Evolutionary conservation across 2,888 invertebrate species (phyloP), one percentile per base, ranked within the genome.

Genomic region (Chalcosyrphus nemorum): DNA sequence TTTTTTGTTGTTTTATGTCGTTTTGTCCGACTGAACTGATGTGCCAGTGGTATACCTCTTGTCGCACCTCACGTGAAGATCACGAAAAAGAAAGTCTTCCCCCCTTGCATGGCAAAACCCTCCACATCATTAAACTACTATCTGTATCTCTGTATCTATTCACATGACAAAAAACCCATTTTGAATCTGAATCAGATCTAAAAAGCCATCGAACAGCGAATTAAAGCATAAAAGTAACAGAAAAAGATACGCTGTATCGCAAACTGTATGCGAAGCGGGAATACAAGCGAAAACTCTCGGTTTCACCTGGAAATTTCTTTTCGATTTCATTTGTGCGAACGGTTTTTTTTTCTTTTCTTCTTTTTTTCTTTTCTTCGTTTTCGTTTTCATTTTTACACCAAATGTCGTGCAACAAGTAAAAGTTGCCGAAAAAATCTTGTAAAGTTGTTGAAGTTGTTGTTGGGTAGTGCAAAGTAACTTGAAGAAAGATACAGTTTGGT

Each of bases 291-390:
- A 78, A 80, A 84, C 84, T 84, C 74, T 84, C 84, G 80, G 63
- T 84, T 84, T 84, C 84, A 84, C 84, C 80, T 84, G 84, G 80
- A 80, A 84, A 80, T 84, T 84, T 84, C 82, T 78, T 84, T 84
- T 82, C 82, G 78, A 82, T 78, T 82, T 82, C 63, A 63, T 78
- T 78, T 75, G 74, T 45, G 43, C 19, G 43, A 19, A 0, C 32
- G 15, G 32, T 13, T 17, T 5, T 45, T 52, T n/a, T n/a, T n/a
- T n/a, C n/a, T n/a, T n/a, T n/a, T n/a, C n/a, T n/a, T 54, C 13
- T 27, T 5, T 24, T n/a, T n/a, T n/a, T n/a, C n/a, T n/a, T n/a
- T n/a, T 50, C 61, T 57, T 66, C 50, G 74, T 74, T 68, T 81
- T 81, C 76, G 76, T 81, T 81, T 81, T 81, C 76, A 68, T 70